Base-by-base conservation (phyloP, 1,140 invertebrate species). In the Hycleus phaleratus region DNA sequence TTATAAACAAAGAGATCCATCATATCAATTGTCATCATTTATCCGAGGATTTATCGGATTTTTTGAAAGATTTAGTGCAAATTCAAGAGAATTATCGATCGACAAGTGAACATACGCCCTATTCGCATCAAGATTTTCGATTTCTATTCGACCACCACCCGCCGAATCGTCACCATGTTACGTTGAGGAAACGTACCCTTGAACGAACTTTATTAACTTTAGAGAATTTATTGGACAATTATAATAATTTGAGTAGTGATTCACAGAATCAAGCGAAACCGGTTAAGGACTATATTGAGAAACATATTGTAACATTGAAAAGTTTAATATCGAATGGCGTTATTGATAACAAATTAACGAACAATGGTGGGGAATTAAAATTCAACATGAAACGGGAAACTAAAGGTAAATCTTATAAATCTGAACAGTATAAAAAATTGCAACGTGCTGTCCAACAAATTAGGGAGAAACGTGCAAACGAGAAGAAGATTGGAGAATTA, bases 281-380 rank as follows among this genome's bases (percentile, higher is more conserved):
- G 1, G 46, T 57, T 44, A 60, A 55, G 24, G 43, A 60, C n/a
- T 60, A 60, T 32, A 54, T 50, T 2, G n/a, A 55, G 8, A 25
- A 51, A 6, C 47, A 53, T 58, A 25, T 59, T 10, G 18, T 43
- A 9, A 48, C 49, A 25, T 43, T 59, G 46, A 48, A 54, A 12
- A 52, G 58, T 42, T 53, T 60, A 12, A 47, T 52, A 9, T 56
- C 50, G 46, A 46, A 46, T 40, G 46, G 49, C n/a, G 44, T 49
- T 3, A 45, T 48, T 5, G 42, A 52, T 18, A 60, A 56, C n/a
- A 50, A 50, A 26, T 46, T 55, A 24, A 3, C 56, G n/a, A 32
- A 32, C 32, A 32, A 32, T 32, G 39, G 56, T 39, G 25, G 43
- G 8, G 38, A 56, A 32, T 10, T 51, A 11, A 46, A 47, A 42